A percentile compares a stretch with the other conserved stretches of the same genome.
These are phyloP conservation scores for Poeciliopsis paucimaculata DNA, from an alignment of 2,797 vertebrate genomes.

Conservation along the genomic window DNA sequence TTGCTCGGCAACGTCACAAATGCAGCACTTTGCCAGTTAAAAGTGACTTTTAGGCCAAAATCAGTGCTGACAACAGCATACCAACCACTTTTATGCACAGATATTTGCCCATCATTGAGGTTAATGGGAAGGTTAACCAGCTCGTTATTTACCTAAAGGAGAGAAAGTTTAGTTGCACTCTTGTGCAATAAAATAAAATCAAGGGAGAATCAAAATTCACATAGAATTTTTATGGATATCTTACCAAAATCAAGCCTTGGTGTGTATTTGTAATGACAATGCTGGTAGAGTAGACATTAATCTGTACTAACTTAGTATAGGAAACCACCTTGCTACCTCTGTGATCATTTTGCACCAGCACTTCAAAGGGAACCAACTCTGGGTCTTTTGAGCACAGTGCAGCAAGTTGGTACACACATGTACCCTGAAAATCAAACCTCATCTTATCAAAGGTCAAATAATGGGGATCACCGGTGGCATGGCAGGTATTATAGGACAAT, in stretches of 20 bases:
- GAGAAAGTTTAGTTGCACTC: neutral
- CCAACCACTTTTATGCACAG: slow-evolving; percentile 60
- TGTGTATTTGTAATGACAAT: slow-evolving; percentile 71
- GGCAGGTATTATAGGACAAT: slow-evolving; percentile 68
- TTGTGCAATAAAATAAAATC: neutral
- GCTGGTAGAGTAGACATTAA: slow-evolving; percentile 67
- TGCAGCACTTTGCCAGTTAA: slow-evolving; percentile 70
- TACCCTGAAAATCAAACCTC: slow-evolving; percentile 75
- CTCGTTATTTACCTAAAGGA: slow-evolving; percentile 79
- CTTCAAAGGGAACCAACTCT: slow-evolving; percentile 70
- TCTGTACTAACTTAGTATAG: slow-evolving; percentile 72
- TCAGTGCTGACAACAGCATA: slow-evolving; percentile 68
- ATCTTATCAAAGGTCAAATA: slow-evolving; percentile 74
- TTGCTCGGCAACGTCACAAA: slow-evolving; percentile 67
- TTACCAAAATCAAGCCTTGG: slow-evolving; percentile 70
- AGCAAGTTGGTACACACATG: slow-evolving; percentile 75
- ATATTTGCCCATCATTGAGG: slow-evolving; percentile 55
- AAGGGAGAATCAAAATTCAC: neutral
- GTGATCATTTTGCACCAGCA: slow-evolving; percentile 78
- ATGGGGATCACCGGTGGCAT: slow-evolving; percentile 73
- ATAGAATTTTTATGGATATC: slow-evolving; percentile 15
- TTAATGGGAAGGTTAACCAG: slow-evolving; percentile 79
- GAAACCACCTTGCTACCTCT: slow-evolving; percentile 68
- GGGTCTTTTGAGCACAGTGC: slow-evolving; percentile 63
- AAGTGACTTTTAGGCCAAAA: slow-evolving; percentile 74